Evolutionary conservation across 2,797 vertebrate species (phyloP).

Genomic region (Toxotes lorentzi): DNA sequence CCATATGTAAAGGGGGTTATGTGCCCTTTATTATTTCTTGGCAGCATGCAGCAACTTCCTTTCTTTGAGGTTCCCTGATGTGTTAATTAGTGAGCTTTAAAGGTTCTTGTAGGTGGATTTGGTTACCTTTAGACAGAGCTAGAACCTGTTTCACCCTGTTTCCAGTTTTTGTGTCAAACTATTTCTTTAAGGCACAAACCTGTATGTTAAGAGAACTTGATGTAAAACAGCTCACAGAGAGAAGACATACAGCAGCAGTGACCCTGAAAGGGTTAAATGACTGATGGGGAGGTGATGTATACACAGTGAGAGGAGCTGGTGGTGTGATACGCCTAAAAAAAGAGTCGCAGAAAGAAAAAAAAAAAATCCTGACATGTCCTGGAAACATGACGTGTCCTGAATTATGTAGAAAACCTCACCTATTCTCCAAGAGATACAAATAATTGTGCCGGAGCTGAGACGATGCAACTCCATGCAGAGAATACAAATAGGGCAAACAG

Average conservation of each 20-base stretch:
- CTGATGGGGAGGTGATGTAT: conserved; percentile 42
- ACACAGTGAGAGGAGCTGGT: conserved; percentile 26
- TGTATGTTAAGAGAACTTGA: neutral
- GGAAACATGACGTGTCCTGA: conserved; percentile 50
- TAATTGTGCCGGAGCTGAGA: conserved; percentile 53
- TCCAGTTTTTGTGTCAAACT: neutral
- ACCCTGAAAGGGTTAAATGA: conserved; percentile 52
- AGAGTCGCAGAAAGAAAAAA: neutral
- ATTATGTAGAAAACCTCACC: conserved; percentile 61
- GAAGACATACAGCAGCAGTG: neutral
- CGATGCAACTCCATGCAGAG: conserved; percentile 19
- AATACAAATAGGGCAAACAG: conserved; percentile 55
- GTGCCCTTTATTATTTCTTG: neutral
- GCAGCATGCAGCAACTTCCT: neutral
- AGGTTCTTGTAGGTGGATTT: neutral
- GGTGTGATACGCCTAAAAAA: conserved; percentile 34
- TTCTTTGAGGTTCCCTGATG: neutral
- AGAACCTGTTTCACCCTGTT: neutral
- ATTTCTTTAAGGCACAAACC: neutral
- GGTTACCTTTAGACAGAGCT: neutral
- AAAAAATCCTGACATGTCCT: conserved; percentile 40
- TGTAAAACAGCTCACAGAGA: neutral
- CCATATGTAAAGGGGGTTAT: neutral
- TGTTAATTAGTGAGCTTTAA: conserved; percentile 24
- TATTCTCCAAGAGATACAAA: conserved; percentile 26